Conservation (phyloP, 2,113 vertebrate genomes). For the Cavia aperea region DNA sequence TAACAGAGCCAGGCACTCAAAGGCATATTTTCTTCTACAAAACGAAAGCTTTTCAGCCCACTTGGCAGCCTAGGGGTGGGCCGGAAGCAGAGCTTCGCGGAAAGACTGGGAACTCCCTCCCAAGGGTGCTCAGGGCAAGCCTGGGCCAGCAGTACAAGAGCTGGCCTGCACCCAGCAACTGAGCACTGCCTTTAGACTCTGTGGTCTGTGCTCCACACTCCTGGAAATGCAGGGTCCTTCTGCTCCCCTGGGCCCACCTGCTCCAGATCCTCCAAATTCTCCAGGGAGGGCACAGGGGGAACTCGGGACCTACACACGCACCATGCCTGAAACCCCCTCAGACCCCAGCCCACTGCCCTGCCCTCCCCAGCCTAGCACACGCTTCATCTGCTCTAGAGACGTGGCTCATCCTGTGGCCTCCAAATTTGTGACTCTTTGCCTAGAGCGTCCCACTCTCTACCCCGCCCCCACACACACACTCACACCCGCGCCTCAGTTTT, state of each 20-base stretch:
- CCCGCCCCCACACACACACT: accelerated
- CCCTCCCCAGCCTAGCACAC: neutral
- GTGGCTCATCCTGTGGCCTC: neutral
- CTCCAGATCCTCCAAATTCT: neutral
- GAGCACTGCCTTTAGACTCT: neutral
- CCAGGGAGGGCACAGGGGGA: neutral
- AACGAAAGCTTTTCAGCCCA: neutral
- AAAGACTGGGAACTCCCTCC: accelerated
- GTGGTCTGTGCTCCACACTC: too few relatives aligned
- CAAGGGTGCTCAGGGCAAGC: neutral
- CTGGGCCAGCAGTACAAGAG: accelerated
- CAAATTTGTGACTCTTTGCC: neutral
- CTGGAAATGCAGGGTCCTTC: neutral
- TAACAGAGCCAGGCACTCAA: neutral
- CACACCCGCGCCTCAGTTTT: neutral
- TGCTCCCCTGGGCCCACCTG: neutral
- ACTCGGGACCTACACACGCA: accelerated
- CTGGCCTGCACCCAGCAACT: too few relatives aligned
- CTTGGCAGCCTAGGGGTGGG: neutral
- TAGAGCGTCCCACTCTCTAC: neutral
- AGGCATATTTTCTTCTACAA: neutral
- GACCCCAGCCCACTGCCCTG: accelerated
- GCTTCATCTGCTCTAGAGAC: neutral
- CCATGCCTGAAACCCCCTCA: neutral
- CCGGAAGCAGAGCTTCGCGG: neutral